A percentile compares a stretch with the other conserved stretches of the same genome.
Evolutionary conservation across 2,113 vertebrate species (phyloP).

Genomic region (Silurus glanis): DNA sequence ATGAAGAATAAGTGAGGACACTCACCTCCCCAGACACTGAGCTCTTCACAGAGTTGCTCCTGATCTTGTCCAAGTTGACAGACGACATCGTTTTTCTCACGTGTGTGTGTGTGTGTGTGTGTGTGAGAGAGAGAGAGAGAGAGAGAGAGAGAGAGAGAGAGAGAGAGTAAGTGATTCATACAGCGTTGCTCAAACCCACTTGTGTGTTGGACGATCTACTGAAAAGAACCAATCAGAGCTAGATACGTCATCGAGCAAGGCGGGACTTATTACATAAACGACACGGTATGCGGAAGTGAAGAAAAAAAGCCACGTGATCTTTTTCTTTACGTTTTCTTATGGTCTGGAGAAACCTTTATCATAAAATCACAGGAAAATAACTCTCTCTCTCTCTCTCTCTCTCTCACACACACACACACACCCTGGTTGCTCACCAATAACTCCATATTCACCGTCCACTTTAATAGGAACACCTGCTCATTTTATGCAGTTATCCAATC

Average conservation of each 20-base stretch:
- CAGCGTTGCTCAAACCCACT: not conserved
- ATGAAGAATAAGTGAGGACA: not conserved
- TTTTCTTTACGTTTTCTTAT: too few relatives aligned
- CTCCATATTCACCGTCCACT: too few relatives aligned
- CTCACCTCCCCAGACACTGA: conserved; percentile 73
- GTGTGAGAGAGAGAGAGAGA: too few relatives aligned
- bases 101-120: too few relatives aligned
- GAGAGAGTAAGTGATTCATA: not conserved
- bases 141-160: too few relatives aligned
- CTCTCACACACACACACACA: too few relatives aligned
- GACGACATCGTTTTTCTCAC: conserved; percentile 60
- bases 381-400: too few relatives aligned
- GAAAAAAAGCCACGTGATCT: not conserved
- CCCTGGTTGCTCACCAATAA: too few relatives aligned
- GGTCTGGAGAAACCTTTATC: too few relatives aligned
- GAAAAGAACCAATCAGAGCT: conserved; percentile 35
- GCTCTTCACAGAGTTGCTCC: conserved; percentile 73
- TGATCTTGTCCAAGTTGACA: conserved; percentile 69
- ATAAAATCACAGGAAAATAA: too few relatives aligned
- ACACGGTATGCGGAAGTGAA: not conserved
- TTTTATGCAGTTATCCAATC: too few relatives aligned
- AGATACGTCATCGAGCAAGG: not conserved
- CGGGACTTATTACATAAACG: conserved; percentile 47
- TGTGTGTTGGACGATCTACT: conserved; percentile 4
- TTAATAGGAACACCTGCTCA: too few relatives aligned